Conservation (phyloP, 2,113 vertebrate species). For the Budorcas taxicolor region DNA sequence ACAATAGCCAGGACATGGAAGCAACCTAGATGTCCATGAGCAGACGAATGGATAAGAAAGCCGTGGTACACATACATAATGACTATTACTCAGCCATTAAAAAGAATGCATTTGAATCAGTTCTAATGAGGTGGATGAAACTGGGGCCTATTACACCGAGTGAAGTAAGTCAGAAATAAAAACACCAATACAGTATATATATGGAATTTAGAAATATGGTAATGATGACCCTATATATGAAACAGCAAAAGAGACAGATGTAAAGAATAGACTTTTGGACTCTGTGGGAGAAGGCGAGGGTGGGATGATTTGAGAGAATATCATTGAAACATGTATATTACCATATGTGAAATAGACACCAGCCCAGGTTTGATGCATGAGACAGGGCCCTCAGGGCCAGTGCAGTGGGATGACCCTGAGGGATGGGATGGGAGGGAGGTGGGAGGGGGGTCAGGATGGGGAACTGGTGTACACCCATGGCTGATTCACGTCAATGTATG, state of each 20-base stretch:
- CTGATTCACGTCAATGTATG: neutral
- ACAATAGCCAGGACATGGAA: neutral
- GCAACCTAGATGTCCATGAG: neutral
- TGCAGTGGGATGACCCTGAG: neutral
- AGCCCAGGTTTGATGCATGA: neutral
- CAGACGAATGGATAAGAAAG: neutral
- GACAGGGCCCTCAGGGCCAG: fast-evolving
- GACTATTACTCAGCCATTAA: neutral
- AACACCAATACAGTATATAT: neutral
- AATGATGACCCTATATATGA: neutral
- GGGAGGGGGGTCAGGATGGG: neutral
- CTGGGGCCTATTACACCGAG: neutral
- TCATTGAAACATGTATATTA: neutral
- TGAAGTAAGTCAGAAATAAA: neutral
- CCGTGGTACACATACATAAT: neutral
- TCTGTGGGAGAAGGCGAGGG: neutral
- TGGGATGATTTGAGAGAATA: neutral
- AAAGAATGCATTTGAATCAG: neutral
- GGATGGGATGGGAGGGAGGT: neutral
- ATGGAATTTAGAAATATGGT: neutral
- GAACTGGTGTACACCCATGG: neutral
- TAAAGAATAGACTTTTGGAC: neutral
- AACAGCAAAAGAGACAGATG: neutral
- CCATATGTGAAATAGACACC: fast-evolving
- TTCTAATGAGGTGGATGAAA: neutral